Base-by-base conservation (phyloP, 2,113 vertebrate genomes). In the Bombycilla garrulus region DNA sequence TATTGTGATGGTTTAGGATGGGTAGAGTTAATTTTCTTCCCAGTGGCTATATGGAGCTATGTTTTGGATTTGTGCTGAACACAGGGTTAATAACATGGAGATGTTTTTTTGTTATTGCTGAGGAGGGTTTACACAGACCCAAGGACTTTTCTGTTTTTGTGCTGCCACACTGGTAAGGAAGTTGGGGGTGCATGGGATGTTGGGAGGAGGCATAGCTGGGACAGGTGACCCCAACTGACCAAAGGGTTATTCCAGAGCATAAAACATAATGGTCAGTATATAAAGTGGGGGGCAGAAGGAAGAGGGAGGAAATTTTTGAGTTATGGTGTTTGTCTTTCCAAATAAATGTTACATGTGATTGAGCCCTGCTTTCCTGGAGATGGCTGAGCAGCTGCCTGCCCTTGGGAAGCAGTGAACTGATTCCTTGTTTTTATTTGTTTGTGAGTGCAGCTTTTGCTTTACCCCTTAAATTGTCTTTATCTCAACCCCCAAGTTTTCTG, bases 331-430 rank as follows among this genome's bases (percentile, higher is more conserved):
- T 69, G 25, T 42, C 22, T 77, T 69, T 45, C 40, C 35, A 90
- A 77, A 31, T 56, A 69, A 69, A 82, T 35, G 12, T 38, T 51
- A 40, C 10, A 11, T 0, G 1, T 35, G 40, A 56, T 42, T 0
- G 2, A 56, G 35, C 35, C 48, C 54, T 61, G 47, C 29, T 35
- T 54, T 76, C 35, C 87, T 77, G 25, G 47, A 53, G 35, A 54
- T 69, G 40, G 26, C 40, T 69, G 56, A 90, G 42, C 31, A 54
- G 40, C 25, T 77, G 40, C 56, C 35, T 83, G 56, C 24, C 70
- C 42, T 62, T 76, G 47, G 70, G 35, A 76, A 69, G 35, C 8
- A 48, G 25, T 61, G 31, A 76, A 69, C 22, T 42, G 44, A 61
- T 62, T 54, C 24, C 47, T 61, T 70, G 18, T 23, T 69, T 33